phyloP scores from a whole-genome alignment of 2,888 invertebrate species.

The Eueremaeus valkanovi region DNA sequence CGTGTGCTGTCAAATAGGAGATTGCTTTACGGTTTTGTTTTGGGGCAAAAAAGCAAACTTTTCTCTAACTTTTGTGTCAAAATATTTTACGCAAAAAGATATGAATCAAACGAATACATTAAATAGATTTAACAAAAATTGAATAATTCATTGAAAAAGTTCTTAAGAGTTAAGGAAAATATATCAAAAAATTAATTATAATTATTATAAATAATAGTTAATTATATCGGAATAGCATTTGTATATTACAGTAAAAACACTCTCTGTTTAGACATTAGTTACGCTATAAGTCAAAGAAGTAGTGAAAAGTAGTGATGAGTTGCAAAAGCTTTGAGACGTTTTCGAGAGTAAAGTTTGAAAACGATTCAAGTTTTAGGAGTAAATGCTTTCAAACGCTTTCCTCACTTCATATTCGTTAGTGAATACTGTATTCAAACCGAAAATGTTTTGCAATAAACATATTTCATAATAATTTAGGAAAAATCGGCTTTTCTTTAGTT shows the following conservation, averaged over 20 bases:
- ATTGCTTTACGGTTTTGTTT: not conserved
- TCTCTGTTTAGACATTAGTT: not conserved
- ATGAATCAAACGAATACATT: not conserved
- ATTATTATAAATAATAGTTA: too few species aligned
- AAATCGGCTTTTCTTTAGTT: not conserved
- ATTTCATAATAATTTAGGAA: slow-evolving; percentile 12
- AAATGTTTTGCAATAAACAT: slow-evolving; percentile 5
- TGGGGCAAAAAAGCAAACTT: not conserved
- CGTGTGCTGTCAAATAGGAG: not conserved
- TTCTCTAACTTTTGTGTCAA: not conserved
- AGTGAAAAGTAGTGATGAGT: not conserved
- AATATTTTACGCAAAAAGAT: not conserved
- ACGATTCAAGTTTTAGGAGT: not conserved
- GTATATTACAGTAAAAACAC: not conserved
- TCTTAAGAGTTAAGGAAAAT: not conserved
- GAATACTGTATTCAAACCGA: not conserved
- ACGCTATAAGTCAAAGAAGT: not conserved
- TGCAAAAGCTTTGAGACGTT: not conserved
- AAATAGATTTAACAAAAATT: too few species aligned
- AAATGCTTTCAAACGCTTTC: not conserved
- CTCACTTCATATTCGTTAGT: not conserved
- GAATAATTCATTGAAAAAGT: not conserved
- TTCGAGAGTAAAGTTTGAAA: slow-evolving; percentile 4
- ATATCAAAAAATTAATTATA: too few species aligned
- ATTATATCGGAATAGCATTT: not conserved